phyloP scores from a whole-genome alignment of 30 jellyfish, hydroid and myxozoan genomes.

The Morbakka virulenta region DNA sequence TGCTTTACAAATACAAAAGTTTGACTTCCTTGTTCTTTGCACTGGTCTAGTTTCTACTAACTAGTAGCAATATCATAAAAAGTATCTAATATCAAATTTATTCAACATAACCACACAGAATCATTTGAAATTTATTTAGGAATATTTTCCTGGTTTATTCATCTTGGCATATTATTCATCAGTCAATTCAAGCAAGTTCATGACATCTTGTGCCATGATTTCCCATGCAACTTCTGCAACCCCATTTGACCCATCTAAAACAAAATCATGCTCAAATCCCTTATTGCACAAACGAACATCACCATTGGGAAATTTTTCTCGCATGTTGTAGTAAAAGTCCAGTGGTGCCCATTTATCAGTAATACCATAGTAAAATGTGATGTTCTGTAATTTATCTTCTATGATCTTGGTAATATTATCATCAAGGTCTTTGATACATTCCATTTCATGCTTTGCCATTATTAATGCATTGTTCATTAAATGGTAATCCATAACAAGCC shows the following conservation, averaged over 20 bases:
- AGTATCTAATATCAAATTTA: too few species aligned
- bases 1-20: too few species aligned
- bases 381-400: slow-evolving; percentile 2
- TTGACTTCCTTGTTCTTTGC: too few species aligned
- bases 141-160: too few species aligned
- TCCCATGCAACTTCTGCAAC: slow-evolving; percentile 71
- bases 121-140: too few species aligned
- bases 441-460: slow-evolving; percentile 82
- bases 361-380: slow-evolving; percentile 74
- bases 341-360: slow-evolving; percentile 82
- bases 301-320: slow-evolving; percentile 66
- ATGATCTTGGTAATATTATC: slow-evolving; percentile 29
- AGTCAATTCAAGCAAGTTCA: background rate
- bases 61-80: too few species aligned
- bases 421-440: slow-evolving; percentile 52
- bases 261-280: slow-evolving; percentile 79
- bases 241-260: slow-evolving; percentile 71
- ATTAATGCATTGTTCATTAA: slow-evolving; percentile 66
- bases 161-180: too few species aligned
- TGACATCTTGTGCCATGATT: slow-evolving; percentile 2
- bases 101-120: too few species aligned
- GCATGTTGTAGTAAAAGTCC: slow-evolving; percentile 60
- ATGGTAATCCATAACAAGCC: slow-evolving; percentile 43
- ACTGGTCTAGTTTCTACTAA: too few species aligned
- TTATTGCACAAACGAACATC: slow-evolving; percentile 58